phyloP scores from a whole-genome alignment of 2,888 invertebrate genomes.

The Heliconius hortense region DNA sequence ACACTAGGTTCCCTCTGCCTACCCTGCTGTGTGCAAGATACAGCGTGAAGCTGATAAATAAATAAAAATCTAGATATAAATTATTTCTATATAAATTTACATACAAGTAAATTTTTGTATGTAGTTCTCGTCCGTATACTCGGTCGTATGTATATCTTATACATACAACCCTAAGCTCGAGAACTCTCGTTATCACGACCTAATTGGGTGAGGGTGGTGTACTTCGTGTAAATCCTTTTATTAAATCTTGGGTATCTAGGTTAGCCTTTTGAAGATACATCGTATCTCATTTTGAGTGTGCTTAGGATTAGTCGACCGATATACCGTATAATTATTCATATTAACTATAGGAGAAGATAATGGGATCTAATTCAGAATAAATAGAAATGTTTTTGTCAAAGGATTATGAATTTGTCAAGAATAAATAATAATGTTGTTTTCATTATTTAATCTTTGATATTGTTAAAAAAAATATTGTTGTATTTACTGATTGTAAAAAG shows the following conservation, averaged over 20 bases:
- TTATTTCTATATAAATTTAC: not conserved
- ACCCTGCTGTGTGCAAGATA: no score
- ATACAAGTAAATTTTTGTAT: not conserved
- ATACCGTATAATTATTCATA: not conserved
- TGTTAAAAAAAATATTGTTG: no score
- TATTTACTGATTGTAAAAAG: no score
- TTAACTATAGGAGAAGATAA: not conserved
- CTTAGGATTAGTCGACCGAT: constrained; percentile 1
- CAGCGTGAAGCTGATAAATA: no score
- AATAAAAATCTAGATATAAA: not conserved
- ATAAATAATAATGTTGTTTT: no score
- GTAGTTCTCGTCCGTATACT: not conserved
- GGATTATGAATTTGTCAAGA: no score
- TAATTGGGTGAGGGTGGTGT: constrained; percentile 36
- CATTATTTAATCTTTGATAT: no score
- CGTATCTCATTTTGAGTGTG: constrained; percentile 5
- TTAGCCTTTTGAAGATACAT: constrained; percentile 14
- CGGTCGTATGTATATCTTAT: not conserved
- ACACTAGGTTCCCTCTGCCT: no score
- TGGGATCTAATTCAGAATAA: not conserved
- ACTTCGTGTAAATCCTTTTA: constrained; percentile 22
- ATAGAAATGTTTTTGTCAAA: no score
- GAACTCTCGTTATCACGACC: constrained; percentile 37
- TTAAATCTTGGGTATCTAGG: constrained; percentile 22
- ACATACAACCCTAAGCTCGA: constrained; percentile 34